These are phyloP conservation scores for Teleiodes luculella DNA, from an alignment of 2,888 invertebrate species.

Conservation along the genomic window DNA sequence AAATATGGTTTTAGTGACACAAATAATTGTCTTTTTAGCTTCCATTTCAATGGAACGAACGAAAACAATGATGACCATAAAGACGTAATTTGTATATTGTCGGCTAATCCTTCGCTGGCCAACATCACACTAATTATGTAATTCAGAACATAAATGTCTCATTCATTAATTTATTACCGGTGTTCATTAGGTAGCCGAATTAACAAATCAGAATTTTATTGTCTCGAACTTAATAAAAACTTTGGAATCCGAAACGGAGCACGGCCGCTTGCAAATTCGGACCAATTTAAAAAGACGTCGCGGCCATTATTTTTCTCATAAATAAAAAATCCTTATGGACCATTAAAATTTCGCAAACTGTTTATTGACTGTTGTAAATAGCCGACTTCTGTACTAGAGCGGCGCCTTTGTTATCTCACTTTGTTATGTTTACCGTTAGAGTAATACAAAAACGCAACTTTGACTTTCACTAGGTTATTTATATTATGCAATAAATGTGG, in stretches of 20 bases:
- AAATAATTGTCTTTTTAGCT: not conserved
- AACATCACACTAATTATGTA: not conserved
- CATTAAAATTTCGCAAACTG: conserved; percentile 60
- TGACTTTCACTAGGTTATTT: conserved; percentile 72
- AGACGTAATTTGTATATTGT: not conserved
- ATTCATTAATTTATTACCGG: not conserved
- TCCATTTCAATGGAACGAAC: not conserved
- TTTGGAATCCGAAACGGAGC: conserved; percentile 8
- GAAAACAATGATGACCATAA: not conserved
- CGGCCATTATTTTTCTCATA: conserved; percentile 21
- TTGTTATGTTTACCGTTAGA: conserved; percentile 65
- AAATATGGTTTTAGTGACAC: conserved; percentile 2
- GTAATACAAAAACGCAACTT: conserved; percentile 40
- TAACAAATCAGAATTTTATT: conserved; percentile 9
- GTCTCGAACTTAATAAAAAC: not conserved
- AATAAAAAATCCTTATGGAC: conserved; percentile 29
- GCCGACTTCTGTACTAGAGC: conserved; percentile 59
- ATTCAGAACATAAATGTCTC: not conserved
- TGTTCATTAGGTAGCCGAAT: conserved; percentile 4
- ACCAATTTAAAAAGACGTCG: conserved; percentile 10
- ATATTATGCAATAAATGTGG: conserved; percentile 65
- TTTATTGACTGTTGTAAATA: conserved; percentile 53
- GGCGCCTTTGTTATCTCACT: conserved; percentile 45
- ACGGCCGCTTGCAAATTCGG: conserved; percentile 11
- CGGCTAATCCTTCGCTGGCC: no score